These are phyloP conservation scores for Neodontobutis hainanensis DNA, from an alignment of 2,113 vertebrate species.

Conservation along the genomic window DNA sequence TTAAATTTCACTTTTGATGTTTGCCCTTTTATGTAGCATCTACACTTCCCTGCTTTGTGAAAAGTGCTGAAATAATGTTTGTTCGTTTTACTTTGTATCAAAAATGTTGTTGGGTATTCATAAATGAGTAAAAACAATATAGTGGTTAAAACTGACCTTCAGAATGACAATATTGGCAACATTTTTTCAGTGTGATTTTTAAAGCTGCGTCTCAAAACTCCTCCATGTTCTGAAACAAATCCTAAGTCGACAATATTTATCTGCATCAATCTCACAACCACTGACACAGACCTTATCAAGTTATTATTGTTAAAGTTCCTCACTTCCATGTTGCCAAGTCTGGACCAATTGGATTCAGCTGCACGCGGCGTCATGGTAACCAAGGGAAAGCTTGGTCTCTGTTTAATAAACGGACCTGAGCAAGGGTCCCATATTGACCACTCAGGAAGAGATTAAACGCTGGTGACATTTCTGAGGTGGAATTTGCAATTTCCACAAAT, in stretches of 20 bases:
- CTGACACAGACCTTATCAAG: slow-evolving; percentile 45
- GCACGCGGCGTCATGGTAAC: slow-evolving; percentile 75
- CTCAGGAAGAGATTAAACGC: slow-evolving; percentile 90
- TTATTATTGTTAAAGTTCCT: slow-evolving; percentile 67
- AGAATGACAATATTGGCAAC: slow-evolving; percentile 11
- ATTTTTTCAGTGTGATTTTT: slow-evolving; percentile 3
- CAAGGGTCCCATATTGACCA: slow-evolving; percentile 87
- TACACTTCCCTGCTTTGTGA: not conserved
- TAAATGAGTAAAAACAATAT: not conserved
- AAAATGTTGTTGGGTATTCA: not conserved
- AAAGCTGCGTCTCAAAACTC: slow-evolving; percentile 6
- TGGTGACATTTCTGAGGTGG: slow-evolving; percentile 97
- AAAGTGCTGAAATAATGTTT: not conserved
- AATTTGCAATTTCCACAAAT: slow-evolving; percentile 99
- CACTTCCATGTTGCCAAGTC: slow-evolving; percentile 57
- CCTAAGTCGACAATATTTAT: slow-evolving; percentile 38
- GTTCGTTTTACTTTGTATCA: too few relatives aligned
- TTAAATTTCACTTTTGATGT: too few relatives aligned
- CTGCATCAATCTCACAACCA: slow-evolving; percentile 47
- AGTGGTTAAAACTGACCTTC: not conserved
- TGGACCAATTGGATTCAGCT: slow-evolving; percentile 34
- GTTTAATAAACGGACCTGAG: slow-evolving; percentile 82
- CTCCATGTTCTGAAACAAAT: slow-evolving; percentile 26
- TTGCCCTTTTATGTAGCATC: too few relatives aligned
- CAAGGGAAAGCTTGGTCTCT: slow-evolving; percentile 69